Base-by-base conservation (phyloP, 1,140 invertebrate species). In the Epicauta chinensis region DNA sequence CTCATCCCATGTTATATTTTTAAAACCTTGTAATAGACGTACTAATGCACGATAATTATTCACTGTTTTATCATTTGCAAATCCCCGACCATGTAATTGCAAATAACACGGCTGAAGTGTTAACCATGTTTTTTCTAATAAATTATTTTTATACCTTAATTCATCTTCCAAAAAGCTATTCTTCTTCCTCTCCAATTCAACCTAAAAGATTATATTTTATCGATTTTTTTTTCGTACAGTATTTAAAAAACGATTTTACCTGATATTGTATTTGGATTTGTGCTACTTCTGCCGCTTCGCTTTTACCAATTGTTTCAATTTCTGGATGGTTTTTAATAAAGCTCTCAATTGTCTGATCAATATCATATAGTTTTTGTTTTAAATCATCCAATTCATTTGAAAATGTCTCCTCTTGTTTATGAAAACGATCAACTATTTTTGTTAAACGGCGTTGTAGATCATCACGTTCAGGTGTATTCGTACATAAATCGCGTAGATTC, bases 361-460 rank as follows among this genome's bases (percentile, higher is more conserved):
- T 51, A 31, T 53, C 29, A 10, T 11, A 9, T 13, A 6, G 6
- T 15, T 3, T 7, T 34, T 34, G 32, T 64, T 55, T 0, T 68
- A 63, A 1, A 73, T 73, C 49, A 73, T 56, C 3, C 52, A 75
- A 66, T 36, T 76, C 72, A 3, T 48, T 45, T 16, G 62, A 69
- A 0, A 75, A 62, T 1, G 67, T 61, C 14, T 72, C 63, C 15
- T 72, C 67, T 58, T 76, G 74, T 14, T 69, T 60, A 34, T 74
- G 68, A 31, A 75, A 74, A 29, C 75, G 64, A 35, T 69, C 54
- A 1, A 77, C 16, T 0, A 71, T 72, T 16, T 75, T 73, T 23
- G 71, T 71, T 2, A 78, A 52, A 2, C 73, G 65, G 3, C 62
- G 67, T 23, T 73, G 74, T 6, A 70, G 71, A 40, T 73, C 73